A percentile compares a stretch with the other conserved stretches of the same genome.
These are phyloP conservation scores for Carpatolechia fugitivella DNA, from an alignment of 2,888 invertebrate species.

Conservation along the genomic window DNA sequence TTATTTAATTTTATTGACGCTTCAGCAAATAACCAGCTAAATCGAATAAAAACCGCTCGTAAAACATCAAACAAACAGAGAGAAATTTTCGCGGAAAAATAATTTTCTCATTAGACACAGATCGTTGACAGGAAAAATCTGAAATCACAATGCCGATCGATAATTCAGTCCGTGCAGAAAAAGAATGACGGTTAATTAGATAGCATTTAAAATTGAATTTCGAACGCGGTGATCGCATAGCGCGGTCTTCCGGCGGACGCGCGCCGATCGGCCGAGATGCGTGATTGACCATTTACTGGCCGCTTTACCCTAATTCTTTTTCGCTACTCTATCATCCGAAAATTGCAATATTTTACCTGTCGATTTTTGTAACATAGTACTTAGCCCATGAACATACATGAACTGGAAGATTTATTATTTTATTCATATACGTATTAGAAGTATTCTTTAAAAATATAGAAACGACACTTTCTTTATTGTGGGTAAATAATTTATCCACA, in stretches of 20 bases:
- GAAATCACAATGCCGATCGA: conserved; percentile 30
- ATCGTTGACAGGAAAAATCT: conserved; percentile 15
- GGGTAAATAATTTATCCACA: too few species aligned
- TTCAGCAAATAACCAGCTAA: neutral
- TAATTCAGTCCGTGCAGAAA: conserved; percentile 1
- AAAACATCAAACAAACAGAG: conserved; percentile 14
- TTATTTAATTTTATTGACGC: too few species aligned
- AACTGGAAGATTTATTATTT: too few species aligned
- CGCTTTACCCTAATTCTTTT: conserved; percentile 34
- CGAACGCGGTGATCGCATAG: conserved; percentile 12
- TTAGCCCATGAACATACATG: too few species aligned
- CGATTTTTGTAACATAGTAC: too few species aligned
- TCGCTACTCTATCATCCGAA: neutral
- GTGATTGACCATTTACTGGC: conserved; percentile 39
- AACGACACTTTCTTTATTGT: too few species aligned
- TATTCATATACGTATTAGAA: too few species aligned
- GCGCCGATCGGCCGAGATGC: conserved; percentile 21
- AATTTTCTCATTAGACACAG: conserved; percentile 41
- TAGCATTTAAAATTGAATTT: neutral
- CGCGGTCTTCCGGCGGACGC: conserved; percentile 34
- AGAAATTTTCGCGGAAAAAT: conserved; percentile 26
- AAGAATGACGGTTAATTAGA: conserved; percentile 10
- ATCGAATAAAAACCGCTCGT: neutral
- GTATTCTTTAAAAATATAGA: too few species aligned
- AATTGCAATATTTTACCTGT: neutral